phyloP scores from a whole-genome alignment of 2,797 vertebrate genomes.

The Neopelma chrysocephalum region DNA sequence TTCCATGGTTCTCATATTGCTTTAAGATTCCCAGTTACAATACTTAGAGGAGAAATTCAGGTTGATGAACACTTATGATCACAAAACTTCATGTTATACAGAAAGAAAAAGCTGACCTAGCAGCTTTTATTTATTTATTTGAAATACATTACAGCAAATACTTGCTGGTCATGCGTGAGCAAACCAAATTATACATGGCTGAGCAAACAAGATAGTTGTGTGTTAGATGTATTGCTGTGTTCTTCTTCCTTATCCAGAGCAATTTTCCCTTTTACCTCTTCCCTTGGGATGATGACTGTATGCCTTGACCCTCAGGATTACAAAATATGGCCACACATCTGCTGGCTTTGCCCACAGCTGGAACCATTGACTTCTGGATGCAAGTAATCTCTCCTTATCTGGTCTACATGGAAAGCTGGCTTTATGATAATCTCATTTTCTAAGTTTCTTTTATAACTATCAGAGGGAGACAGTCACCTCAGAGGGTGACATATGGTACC shows the following conservation, averaged over 20 bases:
- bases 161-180: not conserved
- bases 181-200: not conserved
- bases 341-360: not conserved
- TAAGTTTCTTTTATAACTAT: not conserved
- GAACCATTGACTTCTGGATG: not conserved
- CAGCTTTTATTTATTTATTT: not conserved
- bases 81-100: not conserved
- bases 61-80: slow-evolving; percentile 32
- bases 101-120: slow-evolving; percentile 20
- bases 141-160: slow-evolving; percentile 3
- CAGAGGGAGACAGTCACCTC: not conserved
- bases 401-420: not conserved
- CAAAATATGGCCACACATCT: not conserved
- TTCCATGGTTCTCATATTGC: not conserved
- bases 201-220: not conserved
- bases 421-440: not conserved
- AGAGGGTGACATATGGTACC: not conserved
- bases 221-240: not conserved
- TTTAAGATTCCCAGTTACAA: not conserved
- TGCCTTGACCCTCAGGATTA: not conserved
- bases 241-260: not conserved
- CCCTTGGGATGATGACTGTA: not conserved
- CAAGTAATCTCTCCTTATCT: not conserved
- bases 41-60: not conserved
- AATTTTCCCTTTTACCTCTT: not conserved